These are phyloP conservation scores for Parnassius mnemosyne DNA, from an alignment of 2,888 invertebrate species.

Conservation along the genomic window DNA sequence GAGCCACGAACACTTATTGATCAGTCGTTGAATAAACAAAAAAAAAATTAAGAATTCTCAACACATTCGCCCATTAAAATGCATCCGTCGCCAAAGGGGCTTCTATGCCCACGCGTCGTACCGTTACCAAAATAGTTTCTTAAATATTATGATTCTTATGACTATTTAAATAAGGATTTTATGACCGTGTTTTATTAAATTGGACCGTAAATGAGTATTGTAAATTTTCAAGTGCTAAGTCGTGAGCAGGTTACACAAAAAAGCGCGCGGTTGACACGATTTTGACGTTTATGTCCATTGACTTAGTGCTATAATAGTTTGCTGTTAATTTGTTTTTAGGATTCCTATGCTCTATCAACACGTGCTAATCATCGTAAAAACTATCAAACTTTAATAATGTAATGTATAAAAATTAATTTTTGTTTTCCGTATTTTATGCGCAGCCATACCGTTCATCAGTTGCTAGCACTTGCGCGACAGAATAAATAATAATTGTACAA, in stretches of 20 bases:
- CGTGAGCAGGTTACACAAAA: slow-evolving; percentile 19
- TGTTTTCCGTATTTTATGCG: no score
- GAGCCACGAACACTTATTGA: not conserved
- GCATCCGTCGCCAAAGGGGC: slow-evolving; percentile 13
- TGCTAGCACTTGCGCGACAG: no score
- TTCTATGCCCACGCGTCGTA: not conserved
- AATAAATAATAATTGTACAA: no score
- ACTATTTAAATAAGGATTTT: not conserved
- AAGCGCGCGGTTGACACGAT: slow-evolving; percentile 4
- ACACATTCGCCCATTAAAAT: slow-evolving; percentile 25
- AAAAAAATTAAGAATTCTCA: slow-evolving; percentile 24
- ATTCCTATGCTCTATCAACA: not conserved
- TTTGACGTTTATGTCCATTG: slow-evolving; percentile 16
- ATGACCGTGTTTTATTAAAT: not conserved
- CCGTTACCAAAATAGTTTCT: slow-evolving; percentile 7
- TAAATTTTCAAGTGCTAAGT: slow-evolving; percentile 2
- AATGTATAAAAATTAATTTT: no score
- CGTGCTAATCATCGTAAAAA: no score
- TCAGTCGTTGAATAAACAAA: slow-evolving; percentile 5
- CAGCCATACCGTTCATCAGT: no score
- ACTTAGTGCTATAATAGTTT: slow-evolving; percentile 6
- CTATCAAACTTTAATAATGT: no score
- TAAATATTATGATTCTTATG: slow-evolving; percentile 3
- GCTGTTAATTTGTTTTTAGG: not conserved
- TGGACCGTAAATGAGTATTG: slow-evolving; percentile 3